Base-by-base conservation (phyloP, 2,888 invertebrate genomes). In the Pilophorus perplexus region DNA sequence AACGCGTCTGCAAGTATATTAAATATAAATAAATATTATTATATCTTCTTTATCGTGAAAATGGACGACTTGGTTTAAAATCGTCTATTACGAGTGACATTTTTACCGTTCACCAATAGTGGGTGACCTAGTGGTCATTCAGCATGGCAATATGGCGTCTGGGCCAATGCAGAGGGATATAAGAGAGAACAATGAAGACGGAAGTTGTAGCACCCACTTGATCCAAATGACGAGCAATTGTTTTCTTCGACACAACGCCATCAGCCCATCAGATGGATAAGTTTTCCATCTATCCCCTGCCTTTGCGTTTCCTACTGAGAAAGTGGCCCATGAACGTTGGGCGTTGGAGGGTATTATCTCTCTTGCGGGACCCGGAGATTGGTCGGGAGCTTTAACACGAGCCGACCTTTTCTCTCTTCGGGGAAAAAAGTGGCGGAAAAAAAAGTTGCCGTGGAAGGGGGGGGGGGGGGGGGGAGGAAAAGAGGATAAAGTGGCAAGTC, bases 401-500 rank as follows among this genome's bases (percentile, higher is more conserved):
- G 12, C 16, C 25, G 42, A 46, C 33, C 62, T 48, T 44, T 20
- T 33, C 57, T 20, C 46, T 22, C 38, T 22, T 20, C 6, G 25
- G 16, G 25, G 42, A 57, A 57, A 59, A 55, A 54, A 27, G 54
- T 3, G 27, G 27, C 4, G 52, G 33, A n/a, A 14, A 55, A 38
- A 38, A 38, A 3, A 52, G 16, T 20, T 14, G 40, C 12, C 12
- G 27, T 48, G 48, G 48, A 3, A 14, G 6, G 52, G 16, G 3
- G 52, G 2, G 52, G 4, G 18, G 62, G 33, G 12, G 27, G 25
- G 18, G 28, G 52, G 52, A 48, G 25, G 52, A 52, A 52, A 55
- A 62, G 46, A n/a, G 62, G 46, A 62, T 62, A 62, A 62, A 62
- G 62, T 62, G 62, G 62, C 48, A 62, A 62, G 62, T 62, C 48